Base-by-base conservation (phyloP, 2,888 invertebrate species). In the Hesperia comma region DNA sequence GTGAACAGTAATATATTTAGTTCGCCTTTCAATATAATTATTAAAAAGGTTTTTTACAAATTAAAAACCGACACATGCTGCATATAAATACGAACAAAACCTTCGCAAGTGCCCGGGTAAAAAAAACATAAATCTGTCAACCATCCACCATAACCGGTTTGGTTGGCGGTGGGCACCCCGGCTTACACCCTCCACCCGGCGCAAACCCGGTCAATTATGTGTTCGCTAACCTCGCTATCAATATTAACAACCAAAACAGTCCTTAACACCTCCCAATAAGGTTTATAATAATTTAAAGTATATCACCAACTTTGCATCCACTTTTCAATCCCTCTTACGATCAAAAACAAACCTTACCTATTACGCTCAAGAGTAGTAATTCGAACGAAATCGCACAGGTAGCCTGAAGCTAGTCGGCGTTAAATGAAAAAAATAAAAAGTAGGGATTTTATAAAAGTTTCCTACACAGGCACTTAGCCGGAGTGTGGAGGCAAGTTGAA, bases 171-270 rank as follows among this genome's bases (percentile, higher is more conserved):
- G 61, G 63, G 61, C 58, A 46, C 68, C 58, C 62, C 63, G 56
- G 64, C 41, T 67, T 58, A 68, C 68, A 62, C 68, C 63, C 68
- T 63, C 55, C 61, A 37, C 61, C 57, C 55, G 62, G 56, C 61
- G 63, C 68, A 57, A 69, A 63, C 68, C 64, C 69, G 63, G 63
- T 68, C 69, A 68, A 69, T 69, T 68, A 68, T 64, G 63, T 68
- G 68, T 69, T 54, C 61, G 68, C 69, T 69, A 62, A 69, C 64
- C 64, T 57, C 56, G 26, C 58, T 12, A 49, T 64, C 51, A 51
- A 63, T 51, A 12, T 12, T n/a, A 32, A 32, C 57, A 32, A 41
- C 57, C 58, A 51, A 64, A 64, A 60, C 43, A 54, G 19, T 14
- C 33, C 40, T 66, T 66, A 66, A 66, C 10, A 58, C 64, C 53